Evolutionary conservation across 2,888 invertebrate genomes (phyloP).

Genomic region (Cataglyphis cursor): DNA sequence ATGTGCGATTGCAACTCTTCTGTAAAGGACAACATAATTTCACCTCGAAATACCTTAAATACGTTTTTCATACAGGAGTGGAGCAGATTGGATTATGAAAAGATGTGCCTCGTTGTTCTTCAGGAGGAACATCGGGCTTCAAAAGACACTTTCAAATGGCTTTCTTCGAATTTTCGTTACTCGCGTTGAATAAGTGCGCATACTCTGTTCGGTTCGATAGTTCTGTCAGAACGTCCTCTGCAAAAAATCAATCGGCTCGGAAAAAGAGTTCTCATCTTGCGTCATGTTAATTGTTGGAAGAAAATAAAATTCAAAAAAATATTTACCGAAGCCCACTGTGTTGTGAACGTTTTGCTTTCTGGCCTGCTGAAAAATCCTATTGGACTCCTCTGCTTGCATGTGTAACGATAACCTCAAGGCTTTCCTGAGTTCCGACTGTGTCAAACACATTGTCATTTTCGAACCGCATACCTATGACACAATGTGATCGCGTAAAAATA

Average conservation of each 20-base stretch:
- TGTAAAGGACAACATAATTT: conserved; percentile 24
- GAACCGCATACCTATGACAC: conserved; percentile 81
- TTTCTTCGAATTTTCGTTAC: conserved; percentile 80
- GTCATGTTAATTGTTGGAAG: neutral
- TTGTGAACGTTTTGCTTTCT: conserved; percentile 69
- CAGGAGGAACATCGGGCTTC: conserved; percentile 75
- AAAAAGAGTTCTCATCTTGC: neutral
- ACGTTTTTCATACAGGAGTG: conserved; percentile 75
- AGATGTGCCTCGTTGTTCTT: conserved; percentile 78
- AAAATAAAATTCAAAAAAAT: neutral
- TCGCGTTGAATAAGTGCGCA: conserved; percentile 88
- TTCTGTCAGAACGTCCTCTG: conserved; percentile 89
- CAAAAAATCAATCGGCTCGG: conserved; percentile 70
- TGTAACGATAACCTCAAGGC: conserved; percentile 82
- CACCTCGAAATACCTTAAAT: conserved; percentile 5
- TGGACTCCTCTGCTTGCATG: conserved; percentile 81
- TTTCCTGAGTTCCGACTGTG: conserved; percentile 81
- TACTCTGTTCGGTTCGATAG: conserved; percentile 89
- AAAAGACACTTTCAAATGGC: conserved; percentile 84
- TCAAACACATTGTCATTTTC: conserved; percentile 76
- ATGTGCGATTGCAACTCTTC: conserved; percentile 21
- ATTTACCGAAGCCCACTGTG: conserved; percentile 71
- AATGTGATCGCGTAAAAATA: conserved; percentile 37
- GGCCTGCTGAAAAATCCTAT: conserved; percentile 82
- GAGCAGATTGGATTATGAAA: conserved; percentile 78